A percentile compares a stretch with the other conserved stretches of the same genome.
Evolutionary conservation across 2,113 vertebrate genomes (phyloP).

Genomic region (Oenanthe melanoleuca): DNA sequence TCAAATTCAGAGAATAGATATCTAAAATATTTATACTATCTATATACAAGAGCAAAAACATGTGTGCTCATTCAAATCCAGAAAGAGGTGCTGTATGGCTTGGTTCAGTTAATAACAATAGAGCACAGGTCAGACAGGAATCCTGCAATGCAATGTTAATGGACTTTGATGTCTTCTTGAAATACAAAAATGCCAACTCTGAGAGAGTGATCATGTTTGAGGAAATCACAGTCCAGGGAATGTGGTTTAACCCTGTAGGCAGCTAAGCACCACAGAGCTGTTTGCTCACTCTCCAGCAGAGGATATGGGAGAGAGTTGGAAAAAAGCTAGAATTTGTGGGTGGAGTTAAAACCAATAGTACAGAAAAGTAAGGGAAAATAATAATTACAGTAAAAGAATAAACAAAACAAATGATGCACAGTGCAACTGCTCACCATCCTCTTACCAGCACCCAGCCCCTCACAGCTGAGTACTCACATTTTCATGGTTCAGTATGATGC

Average conservation of each 20-base stretch:
- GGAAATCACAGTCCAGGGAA: neutral
- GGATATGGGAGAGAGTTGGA: neutral
- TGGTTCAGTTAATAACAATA: neutral
- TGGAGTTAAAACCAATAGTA: neutral
- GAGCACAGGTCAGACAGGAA: neutral
- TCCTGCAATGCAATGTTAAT: neutral
- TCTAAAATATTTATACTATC: neutral
- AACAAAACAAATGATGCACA: neutral
- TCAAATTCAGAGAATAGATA: neutral
- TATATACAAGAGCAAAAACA: neutral
- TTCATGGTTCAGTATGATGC: neutral
- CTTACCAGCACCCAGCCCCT: neutral
- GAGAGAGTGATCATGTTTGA: neutral
- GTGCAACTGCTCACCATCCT: neutral
- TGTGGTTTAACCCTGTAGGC: neutral
- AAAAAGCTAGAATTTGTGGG: neutral
- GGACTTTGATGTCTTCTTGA: neutral
- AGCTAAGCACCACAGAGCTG: neutral
- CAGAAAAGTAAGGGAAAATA: neutral
- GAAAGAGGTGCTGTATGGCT: neutral
- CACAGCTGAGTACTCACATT: neutral
- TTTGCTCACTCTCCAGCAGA: neutral
- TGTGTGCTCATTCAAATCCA: neutral
- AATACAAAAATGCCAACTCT: neutral
- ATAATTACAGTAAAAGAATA: neutral